Evolutionary conservation across 2,113 vertebrate species (phyloP), one percentile per base, ranked within the genome.

Genomic region (Cephalopterus ornatus): DNA sequence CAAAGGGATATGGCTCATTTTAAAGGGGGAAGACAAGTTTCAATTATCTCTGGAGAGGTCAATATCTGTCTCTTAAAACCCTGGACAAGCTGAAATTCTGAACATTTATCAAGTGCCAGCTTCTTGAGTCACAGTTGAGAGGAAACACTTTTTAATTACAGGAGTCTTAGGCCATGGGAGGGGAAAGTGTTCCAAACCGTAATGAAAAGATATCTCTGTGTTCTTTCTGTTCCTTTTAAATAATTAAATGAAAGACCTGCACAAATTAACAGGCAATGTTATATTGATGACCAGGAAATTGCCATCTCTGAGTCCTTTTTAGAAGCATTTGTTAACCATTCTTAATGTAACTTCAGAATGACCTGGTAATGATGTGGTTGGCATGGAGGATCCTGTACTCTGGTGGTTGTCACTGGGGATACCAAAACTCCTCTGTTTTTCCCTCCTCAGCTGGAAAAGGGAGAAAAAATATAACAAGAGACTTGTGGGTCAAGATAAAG

Each of bases 61-160:
- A 68, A 65, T 61, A 84, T 44, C 23, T 80, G 49, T 77, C 44
- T 91, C 77, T 76, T 65, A 66, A 92, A 94, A 61, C 30, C 56
- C 67, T 44, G 30, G 47, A 88, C 79, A 72, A 65, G 47, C 26
- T 79, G 68, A 86, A 91, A 81, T 76, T 84, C 67, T 56, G 24
- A 39, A 47, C 0, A 0, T 65, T 63, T 80, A 16, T 44, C 0
- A 30, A 58, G 30, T 35, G 12, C 44, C 49, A 76, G 14, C 15
- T 83, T 7, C 59, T 88, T 73, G 52, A 3, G 32, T 56, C 49
- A 24, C 21, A 73, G 8, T 8, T 76, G 24, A 22, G 22, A 91
- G 41, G 58, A 61, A 91, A 80, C 4, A 1, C 13, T 44, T 88
- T 83, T 79, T 76, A 76, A 47, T 39, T 44, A 37, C 1, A 21